Evolutionary conservation across 2,113 vertebrate species (phyloP).

Genomic region (Axis porcinus): DNA sequence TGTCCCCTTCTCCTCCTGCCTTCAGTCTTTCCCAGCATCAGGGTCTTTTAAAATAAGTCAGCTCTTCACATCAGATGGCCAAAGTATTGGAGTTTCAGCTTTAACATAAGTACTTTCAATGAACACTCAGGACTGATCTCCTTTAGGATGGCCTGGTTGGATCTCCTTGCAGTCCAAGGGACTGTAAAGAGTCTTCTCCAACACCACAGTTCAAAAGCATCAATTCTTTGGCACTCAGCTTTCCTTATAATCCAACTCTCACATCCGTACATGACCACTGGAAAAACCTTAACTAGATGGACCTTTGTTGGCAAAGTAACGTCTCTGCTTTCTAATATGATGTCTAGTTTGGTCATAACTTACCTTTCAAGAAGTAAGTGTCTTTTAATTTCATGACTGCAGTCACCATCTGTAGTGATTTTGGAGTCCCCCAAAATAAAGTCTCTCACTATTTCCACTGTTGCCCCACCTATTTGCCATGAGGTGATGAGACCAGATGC

Average conservation of each 20-base stretch:
- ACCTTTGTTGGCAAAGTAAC: not conserved
- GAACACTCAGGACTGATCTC: not conserved
- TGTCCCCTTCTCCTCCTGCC: not conserved
- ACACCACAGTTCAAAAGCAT: not conserved
- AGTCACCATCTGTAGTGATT: not conserved
- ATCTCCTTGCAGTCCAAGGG: not conserved
- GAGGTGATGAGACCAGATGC: not conserved
- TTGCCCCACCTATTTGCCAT: not conserved
- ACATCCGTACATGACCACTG: not conserved
- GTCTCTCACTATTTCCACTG: not conserved
- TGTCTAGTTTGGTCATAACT: not conserved
- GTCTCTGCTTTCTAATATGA: not conserved
- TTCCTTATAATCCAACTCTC: not conserved
- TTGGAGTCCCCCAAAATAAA: rapidly evolving
- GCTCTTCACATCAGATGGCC: rapidly evolving
- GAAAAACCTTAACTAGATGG: not conserved
- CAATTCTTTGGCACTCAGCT: not conserved
- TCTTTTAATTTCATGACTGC: not conserved
- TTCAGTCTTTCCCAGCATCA: not conserved
- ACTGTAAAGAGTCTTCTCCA: not conserved
- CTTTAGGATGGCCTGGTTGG: not conserved
- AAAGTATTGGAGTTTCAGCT: not conserved
- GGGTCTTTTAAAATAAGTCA: not conserved
- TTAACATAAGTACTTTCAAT: not conserved
- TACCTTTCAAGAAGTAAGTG: not conserved